Evolutionary conservation across 2,888 invertebrate species (phyloP), one percentile per base, ranked within the genome.

Genomic region (Notocelia uddmanniana): DNA sequence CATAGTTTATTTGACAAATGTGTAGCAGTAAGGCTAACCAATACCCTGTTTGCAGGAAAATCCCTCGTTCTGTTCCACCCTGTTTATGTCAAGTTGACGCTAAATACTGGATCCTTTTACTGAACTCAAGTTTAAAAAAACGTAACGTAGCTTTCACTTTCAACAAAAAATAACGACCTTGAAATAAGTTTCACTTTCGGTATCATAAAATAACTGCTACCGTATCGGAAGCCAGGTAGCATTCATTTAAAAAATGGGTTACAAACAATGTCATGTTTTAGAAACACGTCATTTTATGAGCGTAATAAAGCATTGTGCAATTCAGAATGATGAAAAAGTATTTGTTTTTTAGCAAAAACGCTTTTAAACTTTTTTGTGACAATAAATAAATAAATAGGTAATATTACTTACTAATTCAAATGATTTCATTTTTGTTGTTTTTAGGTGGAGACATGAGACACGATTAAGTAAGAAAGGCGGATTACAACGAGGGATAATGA

Each of bases 91-190:
- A 8, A 31, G 31, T 31, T 31, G 31, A 31, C 63, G 34, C 50
- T 63, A 63, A 50, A 19, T 34, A 34, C 50, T 62, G 26, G 1
- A 19, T 31, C 2, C n/a, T 18, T 31, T 34, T 63, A 11, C 15
- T 34, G 37, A 0, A 5, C 23, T 37, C 21, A n/a, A 54, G n/a
- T 23, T 2, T 10, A 21, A 54, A 64, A 64, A 64, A 54, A 37
- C n/a, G 34, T 50, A 18, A 23, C 64, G 58, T 19, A 74, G 80
- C 87, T 91, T 91, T 92, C 90, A 87, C 89, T 92, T 91, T 89
- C 79, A 79, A 90, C 85, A 90, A 89, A 87, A 87, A 86, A 77
- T 74, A 73, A 74, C 77, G 76, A 74, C 77, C 75, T 80, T 76
- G 74, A 75, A 80, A 75, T 77, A 76, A 78, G 76, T 88, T 88